A percentile compares a stretch with the other conserved stretches of the same genome.
Evolutionary conservation across 2,797 vertebrate genomes (phyloP).

Genomic region (Okamejei kenojei): DNA sequence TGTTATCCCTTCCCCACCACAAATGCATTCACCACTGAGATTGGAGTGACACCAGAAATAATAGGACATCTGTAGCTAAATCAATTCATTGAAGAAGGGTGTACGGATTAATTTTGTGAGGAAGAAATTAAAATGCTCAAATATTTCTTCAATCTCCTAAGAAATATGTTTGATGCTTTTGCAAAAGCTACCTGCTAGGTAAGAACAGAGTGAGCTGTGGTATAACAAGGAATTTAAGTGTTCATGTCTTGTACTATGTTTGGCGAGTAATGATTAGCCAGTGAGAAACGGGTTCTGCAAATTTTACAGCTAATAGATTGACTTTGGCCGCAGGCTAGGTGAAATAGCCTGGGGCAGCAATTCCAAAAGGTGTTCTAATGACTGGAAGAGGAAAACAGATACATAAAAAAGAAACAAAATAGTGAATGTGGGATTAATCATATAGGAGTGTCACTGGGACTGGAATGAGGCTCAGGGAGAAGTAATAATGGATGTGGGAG

Average conservation of each 20-base stretch:
- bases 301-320: constrained; percentile 21
- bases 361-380: constrained; percentile 26
- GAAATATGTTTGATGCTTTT: constrained; percentile 6
- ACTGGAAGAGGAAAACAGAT: constrained; percentile 16
- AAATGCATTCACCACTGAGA: neutral
- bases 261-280: neutral
- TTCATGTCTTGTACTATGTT: neutral
- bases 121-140: neutral
- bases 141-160: neutral
- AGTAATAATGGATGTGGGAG: neutral
- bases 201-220: neutral
- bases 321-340: constrained; percentile 28
- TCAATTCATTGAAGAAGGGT: neutral
- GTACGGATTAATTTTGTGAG: neutral
- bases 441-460: neutral
- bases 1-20: neutral
- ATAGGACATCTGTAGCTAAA: neutral
- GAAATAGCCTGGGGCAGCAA: constrained; percentile 28
- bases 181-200: neutral
- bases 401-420: constrained; percentile 35
- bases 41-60: neutral
- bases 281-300: constrained; percentile 8
- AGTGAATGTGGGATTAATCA: constrained; percentile 21
- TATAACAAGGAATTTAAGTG: constrained; percentile 9
- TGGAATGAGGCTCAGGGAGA: neutral